Percentiles rank a stretch among this genome's conserved stretches.
Evolutionary conservation across 2,888 invertebrate species (phyloP).

Genomic region (Eudemis profundana): DNA sequence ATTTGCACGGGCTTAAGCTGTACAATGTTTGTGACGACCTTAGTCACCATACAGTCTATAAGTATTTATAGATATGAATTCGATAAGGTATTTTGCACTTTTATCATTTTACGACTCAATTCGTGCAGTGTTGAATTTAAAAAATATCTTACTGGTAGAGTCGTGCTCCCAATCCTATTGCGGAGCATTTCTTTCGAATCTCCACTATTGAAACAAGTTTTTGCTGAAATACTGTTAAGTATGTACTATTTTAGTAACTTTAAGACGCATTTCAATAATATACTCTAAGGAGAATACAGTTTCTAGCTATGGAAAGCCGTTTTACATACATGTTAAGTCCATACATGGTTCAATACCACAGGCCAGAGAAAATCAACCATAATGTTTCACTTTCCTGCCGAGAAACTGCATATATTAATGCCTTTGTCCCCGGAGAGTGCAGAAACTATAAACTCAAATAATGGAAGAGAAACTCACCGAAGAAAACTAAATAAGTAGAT

Average conservation of each 20-base stretch:
- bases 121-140: no score
- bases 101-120: no score
- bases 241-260: background rate
- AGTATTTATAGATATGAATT: no score
- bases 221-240: background rate
- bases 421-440: conserved; percentile 28
- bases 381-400: conserved; percentile 33
- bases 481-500: background rate
- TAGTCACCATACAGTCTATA: no score
- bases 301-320: conserved; percentile 18
- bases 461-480: conserved; percentile 1
- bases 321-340: conserved; percentile 28
- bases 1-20: no score
- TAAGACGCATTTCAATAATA: background rate
- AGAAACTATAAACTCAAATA: conserved; percentile 15
- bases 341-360: conserved; percentile 21
- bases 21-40: no score
- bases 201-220: no score
- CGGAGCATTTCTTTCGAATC: no score
- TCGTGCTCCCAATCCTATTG: no score
- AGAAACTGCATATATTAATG: conserved; percentile 38
- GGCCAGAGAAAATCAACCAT: conserved; percentile 35
- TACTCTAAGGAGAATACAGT: background rate
- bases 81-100: no score
- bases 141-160: no score